A percentile compares a stretch with the other conserved stretches of the same genome.
phyloP scores from a whole-genome alignment of 2,113 vertebrate species.

The Vidua chalybeata region DNA sequence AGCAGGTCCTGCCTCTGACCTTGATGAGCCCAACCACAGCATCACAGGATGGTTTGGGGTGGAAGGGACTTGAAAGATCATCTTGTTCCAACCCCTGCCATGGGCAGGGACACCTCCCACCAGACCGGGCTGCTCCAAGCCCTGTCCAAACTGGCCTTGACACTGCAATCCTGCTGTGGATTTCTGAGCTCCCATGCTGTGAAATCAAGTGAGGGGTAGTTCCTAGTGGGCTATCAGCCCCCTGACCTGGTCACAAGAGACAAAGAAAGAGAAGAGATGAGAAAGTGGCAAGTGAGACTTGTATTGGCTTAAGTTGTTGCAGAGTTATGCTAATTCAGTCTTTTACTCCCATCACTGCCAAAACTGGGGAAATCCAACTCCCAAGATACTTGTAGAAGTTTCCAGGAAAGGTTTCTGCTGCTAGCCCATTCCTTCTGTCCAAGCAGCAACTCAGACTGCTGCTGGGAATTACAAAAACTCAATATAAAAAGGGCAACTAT shows the following conservation, averaged over 20 bases:
- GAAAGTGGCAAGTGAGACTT: background rate
- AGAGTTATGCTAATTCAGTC: background rate
- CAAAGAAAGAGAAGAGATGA: background rate
- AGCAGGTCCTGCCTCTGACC: background rate
- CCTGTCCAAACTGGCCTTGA: background rate
- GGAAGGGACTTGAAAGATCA: background rate
- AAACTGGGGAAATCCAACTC: background rate
- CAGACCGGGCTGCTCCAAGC: background rate
- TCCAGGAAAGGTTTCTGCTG: background rate
- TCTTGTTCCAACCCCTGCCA: background rate
- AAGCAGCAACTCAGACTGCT: background rate
- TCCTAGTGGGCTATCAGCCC: background rate
- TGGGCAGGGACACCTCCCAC: background rate
- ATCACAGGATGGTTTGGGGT: background rate
- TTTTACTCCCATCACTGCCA: background rate
- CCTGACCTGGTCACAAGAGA: background rate
- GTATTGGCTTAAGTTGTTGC: background rate
- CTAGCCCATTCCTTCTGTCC: background rate
- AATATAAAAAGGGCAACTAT: background rate
- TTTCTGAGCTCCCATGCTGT: background rate
- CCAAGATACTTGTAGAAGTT: background rate
- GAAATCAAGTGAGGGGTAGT: background rate
- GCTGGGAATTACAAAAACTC: background rate
- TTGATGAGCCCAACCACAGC: background rate
- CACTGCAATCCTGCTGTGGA: background rate